Conservation (phyloP, 2,113 vertebrate species). For the Tamias sibiricus region DNA sequence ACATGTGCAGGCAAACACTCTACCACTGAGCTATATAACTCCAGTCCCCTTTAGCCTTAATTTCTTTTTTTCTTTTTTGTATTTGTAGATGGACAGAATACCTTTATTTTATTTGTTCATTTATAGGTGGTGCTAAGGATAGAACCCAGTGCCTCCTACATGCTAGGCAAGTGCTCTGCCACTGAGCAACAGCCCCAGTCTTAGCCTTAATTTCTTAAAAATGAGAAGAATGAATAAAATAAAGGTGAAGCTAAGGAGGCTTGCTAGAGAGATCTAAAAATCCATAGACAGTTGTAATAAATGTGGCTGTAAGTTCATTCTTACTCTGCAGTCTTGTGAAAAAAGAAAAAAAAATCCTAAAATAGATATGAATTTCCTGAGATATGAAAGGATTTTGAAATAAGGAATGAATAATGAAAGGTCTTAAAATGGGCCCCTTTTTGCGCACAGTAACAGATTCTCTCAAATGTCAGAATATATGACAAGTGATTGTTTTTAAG, state of each 20-base stretch:
- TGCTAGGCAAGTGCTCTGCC: no score
- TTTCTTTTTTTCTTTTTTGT: not conserved
- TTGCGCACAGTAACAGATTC: not conserved
- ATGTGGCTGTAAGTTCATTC: not conserved
- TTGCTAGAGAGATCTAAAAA: constrained; percentile 20
- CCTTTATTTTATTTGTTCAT: no score
- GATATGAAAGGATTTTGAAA: not conserved
- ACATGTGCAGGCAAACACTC: no score
- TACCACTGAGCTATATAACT: no score
- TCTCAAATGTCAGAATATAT: constrained; percentile 15
- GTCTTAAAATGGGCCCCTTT: constrained; percentile 5
- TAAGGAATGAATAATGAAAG: constrained; percentile 29
- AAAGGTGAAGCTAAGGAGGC: not conserved
- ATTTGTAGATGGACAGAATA: no score
- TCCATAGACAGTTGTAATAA: not conserved
- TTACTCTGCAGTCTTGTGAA: not conserved
- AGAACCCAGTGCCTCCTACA: no score
- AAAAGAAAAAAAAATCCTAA: no score
- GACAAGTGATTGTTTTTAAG: constrained; percentile 39
- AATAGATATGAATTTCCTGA: not conserved
- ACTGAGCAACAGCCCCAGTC: no score
- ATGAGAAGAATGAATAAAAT: not conserved
- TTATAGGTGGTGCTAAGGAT: no score
- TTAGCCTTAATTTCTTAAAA: not conserved
- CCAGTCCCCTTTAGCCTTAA: not conserved